Conservation (phyloP, 2,888 invertebrate genomes). For the Ctenicera cuprea region DNA sequence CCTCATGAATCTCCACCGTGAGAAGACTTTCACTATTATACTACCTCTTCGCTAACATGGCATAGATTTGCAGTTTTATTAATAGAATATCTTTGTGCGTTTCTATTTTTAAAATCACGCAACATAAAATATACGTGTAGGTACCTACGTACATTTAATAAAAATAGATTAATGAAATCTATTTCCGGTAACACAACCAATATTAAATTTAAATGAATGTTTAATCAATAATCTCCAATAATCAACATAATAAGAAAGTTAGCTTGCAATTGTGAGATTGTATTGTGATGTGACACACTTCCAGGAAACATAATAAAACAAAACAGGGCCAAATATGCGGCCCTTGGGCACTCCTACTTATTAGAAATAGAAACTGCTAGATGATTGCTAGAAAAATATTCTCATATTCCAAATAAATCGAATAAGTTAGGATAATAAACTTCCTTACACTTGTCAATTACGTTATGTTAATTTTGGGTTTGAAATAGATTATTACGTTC, state of each 20-base stretch:
- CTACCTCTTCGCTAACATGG: conserved; percentile 20
- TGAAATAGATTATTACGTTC: too few species aligned
- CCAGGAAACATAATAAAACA: too few species aligned
- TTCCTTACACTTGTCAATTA: too few species aligned
- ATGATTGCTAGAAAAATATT: too few species aligned
- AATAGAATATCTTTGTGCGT: neutral
- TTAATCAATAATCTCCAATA: neutral
- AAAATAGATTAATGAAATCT: neutral
- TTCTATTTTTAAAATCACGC: neutral
- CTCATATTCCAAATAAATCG: too few species aligned
- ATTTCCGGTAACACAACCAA: too few species aligned
- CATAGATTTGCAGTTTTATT: conserved; percentile 18
- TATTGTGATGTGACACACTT: too few species aligned
- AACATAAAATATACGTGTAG: neutral
- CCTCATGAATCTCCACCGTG: conserved; percentile 41
- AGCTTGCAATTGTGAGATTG: neutral
- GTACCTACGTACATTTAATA: neutral
- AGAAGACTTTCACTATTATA: conserved; percentile 47
- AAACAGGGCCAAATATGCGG: too few species aligned
- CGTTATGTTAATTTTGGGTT: too few species aligned
- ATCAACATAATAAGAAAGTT: neutral
- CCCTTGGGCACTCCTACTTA: too few species aligned
- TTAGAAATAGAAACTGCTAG: too few species aligned
- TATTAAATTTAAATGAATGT: neutral
- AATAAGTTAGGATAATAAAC: too few species aligned